phyloP scores from a whole-genome alignment of 2,888 invertebrate genomes.

The Fragum whitleyi region DNA sequence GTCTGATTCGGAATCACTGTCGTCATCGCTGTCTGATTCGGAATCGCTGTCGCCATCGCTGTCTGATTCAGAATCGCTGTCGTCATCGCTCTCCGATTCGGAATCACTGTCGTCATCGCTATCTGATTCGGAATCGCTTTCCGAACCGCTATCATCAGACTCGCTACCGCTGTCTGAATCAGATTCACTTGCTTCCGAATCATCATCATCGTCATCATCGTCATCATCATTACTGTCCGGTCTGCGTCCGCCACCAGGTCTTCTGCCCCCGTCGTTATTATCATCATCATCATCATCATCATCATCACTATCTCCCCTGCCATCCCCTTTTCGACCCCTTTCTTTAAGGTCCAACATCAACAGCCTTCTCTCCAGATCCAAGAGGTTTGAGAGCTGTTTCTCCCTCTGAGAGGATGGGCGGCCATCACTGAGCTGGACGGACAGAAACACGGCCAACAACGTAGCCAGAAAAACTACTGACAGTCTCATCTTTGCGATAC shows the following conservation, averaged over 20 bases:
- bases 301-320: not conserved
- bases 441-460: constrained; percentile 1
- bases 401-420: not conserved
- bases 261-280: not conserved
- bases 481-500: not conserved
- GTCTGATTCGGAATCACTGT: no score
- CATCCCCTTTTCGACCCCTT: not conserved
- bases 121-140: not conserved
- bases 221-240: not conserved
- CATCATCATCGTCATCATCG: not conserved
- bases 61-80: no score
- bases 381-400: not conserved
- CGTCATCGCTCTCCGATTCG: no score
- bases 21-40: no score
- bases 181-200: not conserved
- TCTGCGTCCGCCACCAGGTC: not conserved
- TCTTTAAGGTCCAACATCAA: not conserved
- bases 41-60: not conserved
- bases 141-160: not conserved
- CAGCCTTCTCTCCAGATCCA: not conserved
- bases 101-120: not conserved
- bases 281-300: not conserved
- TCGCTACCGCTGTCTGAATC: not conserved
- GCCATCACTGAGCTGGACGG: not conserved
- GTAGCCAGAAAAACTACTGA: not conserved